Base-by-base conservation (phyloP, 2,888 invertebrate genomes). In the Noctua fimbriata region DNA sequence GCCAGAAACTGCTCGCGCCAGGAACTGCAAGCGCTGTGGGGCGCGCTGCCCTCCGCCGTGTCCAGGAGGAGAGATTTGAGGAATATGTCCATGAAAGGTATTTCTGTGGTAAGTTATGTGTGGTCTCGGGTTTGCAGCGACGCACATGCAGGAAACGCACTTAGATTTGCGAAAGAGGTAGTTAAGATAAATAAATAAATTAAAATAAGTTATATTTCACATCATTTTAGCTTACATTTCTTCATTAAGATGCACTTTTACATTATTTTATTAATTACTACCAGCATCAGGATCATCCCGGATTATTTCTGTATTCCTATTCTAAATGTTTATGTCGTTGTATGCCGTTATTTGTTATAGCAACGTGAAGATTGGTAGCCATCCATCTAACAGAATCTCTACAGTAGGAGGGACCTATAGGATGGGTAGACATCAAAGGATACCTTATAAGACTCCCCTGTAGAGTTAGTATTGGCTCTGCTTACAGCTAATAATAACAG, bases 41-140 rank as follows among this genome's bases (percentile, higher is more conserved):
- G 78, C 2, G 81, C 79, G 2, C 74, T 92, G 69, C 93, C 93
- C 1, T 89, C 92, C 0, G 79, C 93, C 2, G 95, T 93, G 0
- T 82, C 92, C 0, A 90, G 95, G 69, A 92, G 96, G 80, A 94
- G 90, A 69, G 84, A 96, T 82, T 89, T 96, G 12, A 82, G 88
- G n/a, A 92, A 93, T 65, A 88, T 95, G 6, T 92, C 87, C 69
- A 70, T 96, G 49, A 92, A 89, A 78, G 91, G 94, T 52, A 93
- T 92, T 44, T 92, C 93, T 32, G 87, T 95, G 60, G 96, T 96
- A 88, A 92, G 93, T 44, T n/a, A 16, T 41, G 9, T 44, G 36
- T n/a, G 41, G 14, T n/a, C 36, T 21, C 1, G 24, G 18, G 65
- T 66, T 41, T 12, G 12, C 65, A 60, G 60, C 28, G 16, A 60